Evolutionary conservation across 2,888 invertebrate genomes (phyloP), one percentile per base, ranked within the genome.

Genomic region (Sesia bembeciformis): DNA sequence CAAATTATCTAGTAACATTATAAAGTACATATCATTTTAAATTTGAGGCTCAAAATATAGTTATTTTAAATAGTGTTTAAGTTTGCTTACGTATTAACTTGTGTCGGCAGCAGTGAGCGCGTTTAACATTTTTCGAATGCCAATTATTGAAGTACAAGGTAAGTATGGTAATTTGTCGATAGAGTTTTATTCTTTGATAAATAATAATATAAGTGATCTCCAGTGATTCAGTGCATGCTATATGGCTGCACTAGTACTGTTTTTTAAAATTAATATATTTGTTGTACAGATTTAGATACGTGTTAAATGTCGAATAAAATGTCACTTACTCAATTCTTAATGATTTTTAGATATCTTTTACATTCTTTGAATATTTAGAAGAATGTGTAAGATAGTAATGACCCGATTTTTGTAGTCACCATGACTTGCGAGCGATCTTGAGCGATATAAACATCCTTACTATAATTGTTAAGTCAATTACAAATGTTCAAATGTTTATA

Each of bases 71-170:
- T 77, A 78, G 76, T 67, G 58, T 60, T 61, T 77, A 73, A 76
- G 76, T 72, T 72, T 65, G 40, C 23, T 40, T 38, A 40, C 39
- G 46, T 53, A 52, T 5, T 50, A n/a, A 23, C 38, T 51, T 8
- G 39, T 53, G 6, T 52, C 23, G 23, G 23, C 23, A 54, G 53
- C 49, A 40, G n/a, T 56, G 53, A 57, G 72, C 70, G 69, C 75
- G 72, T 73, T 65, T 81, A 86, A 85, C 86, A 86, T 86, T 85
- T 84, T 78, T 68, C 84, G 84, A 81, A 84, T 83, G 87, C 76
- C 42, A 7, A n/a, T 23, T 42, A 52, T 4, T 51, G 55, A 57
- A 81, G 84, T 86, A 86, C 85, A 84, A 88, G 75, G 73, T 72
- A 72, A 40, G 39, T 62, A 67, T 73, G 77, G 84, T 82, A 74